A percentile compares a stretch with the other conserved stretches of the same genome.
Conservation (phyloP, 1,140 invertebrate species). For the Stegodyphus mimosarum region DNA sequence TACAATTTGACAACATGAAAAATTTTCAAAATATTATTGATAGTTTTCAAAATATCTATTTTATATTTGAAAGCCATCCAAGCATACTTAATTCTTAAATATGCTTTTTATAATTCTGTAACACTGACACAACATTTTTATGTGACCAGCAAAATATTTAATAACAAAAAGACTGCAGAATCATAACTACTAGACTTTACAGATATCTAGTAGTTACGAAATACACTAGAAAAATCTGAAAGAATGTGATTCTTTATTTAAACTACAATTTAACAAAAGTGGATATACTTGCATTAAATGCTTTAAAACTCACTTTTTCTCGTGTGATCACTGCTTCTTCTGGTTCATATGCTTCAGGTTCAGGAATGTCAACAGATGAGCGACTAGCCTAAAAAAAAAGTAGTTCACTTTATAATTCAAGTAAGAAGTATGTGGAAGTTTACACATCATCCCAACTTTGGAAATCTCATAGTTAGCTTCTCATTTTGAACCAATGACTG, state of each 20-base stretch:
- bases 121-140: not conserved
- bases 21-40: no score
- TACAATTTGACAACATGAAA: no score
- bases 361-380: constrained; percentile 39
- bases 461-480: not conserved
- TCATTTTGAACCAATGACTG: not conserved
- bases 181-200: not conserved
- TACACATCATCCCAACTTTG: not conserved
- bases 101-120: no score
- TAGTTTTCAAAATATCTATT: no score
- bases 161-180: not conserved
- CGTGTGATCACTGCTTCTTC: constrained; percentile 17
- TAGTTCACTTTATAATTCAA: not conserved
- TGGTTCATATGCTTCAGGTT: constrained; percentile 17
- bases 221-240: not conserved
- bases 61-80: no score
- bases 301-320: constrained; percentile 22
- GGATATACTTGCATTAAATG: not conserved
- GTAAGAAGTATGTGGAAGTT: not conserved
- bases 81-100: no score
- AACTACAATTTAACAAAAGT: not conserved
- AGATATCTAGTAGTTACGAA: not conserved
- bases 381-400: constrained; percentile 26
- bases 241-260: not conserved
- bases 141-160: not conserved